phyloP scores from a whole-genome alignment of 2,113 vertebrate species.

The Gnathonemus longibarbis region DNA sequence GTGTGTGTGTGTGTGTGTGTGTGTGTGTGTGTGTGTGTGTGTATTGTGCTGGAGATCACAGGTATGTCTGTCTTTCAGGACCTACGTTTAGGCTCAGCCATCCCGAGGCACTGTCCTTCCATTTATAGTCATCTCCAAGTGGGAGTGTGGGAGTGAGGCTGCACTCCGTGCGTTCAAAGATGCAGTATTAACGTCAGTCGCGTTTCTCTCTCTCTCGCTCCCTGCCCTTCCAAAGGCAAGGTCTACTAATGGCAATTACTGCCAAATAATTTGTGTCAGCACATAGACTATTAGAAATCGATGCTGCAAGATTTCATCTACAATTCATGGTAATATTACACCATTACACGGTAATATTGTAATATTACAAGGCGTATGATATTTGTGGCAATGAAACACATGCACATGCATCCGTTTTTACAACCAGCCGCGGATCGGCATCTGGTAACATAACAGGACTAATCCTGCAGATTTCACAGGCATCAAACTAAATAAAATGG shows the following conservation, averaged over 20 bases:
- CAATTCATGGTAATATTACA: not conserved
- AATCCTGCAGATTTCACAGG: not conserved
- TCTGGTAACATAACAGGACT: not conserved
- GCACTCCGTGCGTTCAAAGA: not conserved
- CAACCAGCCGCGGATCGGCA: not conserved
- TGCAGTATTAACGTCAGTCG: not conserved
- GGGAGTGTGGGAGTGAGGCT: not conserved
- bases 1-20: not conserved
- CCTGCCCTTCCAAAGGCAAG: not conserved
- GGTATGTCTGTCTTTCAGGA: not conserved
- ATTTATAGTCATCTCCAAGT: not conserved
- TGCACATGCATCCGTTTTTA: not conserved
- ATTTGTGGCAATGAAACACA: not conserved
- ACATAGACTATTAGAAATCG: not conserved
- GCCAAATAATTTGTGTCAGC: not conserved
- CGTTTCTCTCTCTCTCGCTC: not conserved
- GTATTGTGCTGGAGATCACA: not conserved
- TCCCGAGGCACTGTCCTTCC: not conserved
- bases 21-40: not conserved
- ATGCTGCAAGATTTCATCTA: not conserved
- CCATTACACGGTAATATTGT: not conserved
- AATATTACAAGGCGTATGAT: not conserved
- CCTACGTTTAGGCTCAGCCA: not conserved
- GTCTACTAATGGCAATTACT: not conserved
- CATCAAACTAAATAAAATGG: not conserved